Base-by-base conservation (phyloP, 2,888 invertebrate genomes). In the Sipha maydis region DNA sequence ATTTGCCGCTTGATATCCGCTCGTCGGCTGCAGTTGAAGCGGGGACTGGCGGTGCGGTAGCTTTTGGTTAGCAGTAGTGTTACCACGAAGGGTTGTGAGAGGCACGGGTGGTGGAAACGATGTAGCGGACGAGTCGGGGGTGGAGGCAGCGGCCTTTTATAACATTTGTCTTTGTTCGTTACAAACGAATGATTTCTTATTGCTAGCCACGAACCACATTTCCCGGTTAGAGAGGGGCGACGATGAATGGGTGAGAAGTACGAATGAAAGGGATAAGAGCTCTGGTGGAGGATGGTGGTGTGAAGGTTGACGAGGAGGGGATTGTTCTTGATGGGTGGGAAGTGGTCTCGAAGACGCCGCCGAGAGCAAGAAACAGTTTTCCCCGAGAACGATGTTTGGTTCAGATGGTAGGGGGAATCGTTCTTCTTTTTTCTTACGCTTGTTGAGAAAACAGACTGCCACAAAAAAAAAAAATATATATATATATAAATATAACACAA, bases 111-210 rank as follows among this genome's bases (percentile, higher is more conserved):
- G 9, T 7, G 38, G 25, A 48, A 48, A 21, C n/a, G 25, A 21
- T 34, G 28, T 14, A 28, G 83, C 21, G 89, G 89, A 89, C 77
- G 89, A 90, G 89, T 17, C 56, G 56, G 5, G 5, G 25, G 61
- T 89, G 90, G 89, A 5, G 38, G 84, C 61, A 31, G 41, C 89
- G 90, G 89, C 80, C 80, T 89, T 89, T 89, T 80, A 88, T 88
- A 88, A 90, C 90, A 90, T 90, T 90, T 90, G 90, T 90, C 90
- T 90, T 89, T 90, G 89, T 90, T 90, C 89, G 89, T 90, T 89
- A 90, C 90, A 89, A 89, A 89, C 90, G 88, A 89, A 83, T 90
- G 90, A 88, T 79, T 90, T 90, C 90, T 90, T 89, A 89, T 89
- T 89, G 89, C 89, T 61, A 48, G 86, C 86, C 85, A 56, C 86